phyloP scores from a whole-genome alignment of 2,888 invertebrate genomes.

The Lypha dubia region DNA sequence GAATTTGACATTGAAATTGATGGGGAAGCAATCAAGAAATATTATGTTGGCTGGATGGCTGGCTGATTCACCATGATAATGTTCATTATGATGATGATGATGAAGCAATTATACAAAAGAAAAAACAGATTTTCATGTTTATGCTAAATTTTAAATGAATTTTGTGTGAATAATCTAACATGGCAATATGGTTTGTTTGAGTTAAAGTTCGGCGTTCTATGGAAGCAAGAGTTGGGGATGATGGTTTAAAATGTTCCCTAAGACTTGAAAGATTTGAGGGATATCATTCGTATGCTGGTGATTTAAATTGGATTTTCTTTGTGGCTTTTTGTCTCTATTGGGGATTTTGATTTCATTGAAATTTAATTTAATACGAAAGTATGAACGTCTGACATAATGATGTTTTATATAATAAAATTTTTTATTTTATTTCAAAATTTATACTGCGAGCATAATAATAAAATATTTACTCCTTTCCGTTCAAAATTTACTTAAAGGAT shows the following conservation, averaged over 20 bases:
- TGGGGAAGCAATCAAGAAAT: conserved; percentile 52
- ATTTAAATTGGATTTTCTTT: conserved; percentile 6
- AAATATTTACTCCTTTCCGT: no score
- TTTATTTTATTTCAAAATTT: no score
- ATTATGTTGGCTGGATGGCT: neutral
- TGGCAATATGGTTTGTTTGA: conserved; percentile 39
- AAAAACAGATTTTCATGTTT: conserved; percentile 64
- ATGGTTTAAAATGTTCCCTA: neutral
- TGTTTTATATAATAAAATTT: no score
- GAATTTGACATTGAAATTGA: conserved; percentile 65
- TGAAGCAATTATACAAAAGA: conserved; percentile 64
- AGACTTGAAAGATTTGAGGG: neutral
- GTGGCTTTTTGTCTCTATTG: neutral
- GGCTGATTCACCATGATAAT: conserved; percentile 3
- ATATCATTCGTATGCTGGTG: neutral
- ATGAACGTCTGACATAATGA: neutral
- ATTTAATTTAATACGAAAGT: neutral
- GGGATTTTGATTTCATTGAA: no score
- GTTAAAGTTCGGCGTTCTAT: neutral
- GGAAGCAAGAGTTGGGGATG: neutral
- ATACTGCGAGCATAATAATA: no score
- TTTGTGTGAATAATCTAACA: conserved; percentile 42
- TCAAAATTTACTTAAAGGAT: no score
- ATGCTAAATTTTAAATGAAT: conserved; percentile 50
- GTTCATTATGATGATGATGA: conserved; percentile 32